Conservation (phyloP, 2,797 vertebrate species). For the Rousettus madagascariensis region DNA sequence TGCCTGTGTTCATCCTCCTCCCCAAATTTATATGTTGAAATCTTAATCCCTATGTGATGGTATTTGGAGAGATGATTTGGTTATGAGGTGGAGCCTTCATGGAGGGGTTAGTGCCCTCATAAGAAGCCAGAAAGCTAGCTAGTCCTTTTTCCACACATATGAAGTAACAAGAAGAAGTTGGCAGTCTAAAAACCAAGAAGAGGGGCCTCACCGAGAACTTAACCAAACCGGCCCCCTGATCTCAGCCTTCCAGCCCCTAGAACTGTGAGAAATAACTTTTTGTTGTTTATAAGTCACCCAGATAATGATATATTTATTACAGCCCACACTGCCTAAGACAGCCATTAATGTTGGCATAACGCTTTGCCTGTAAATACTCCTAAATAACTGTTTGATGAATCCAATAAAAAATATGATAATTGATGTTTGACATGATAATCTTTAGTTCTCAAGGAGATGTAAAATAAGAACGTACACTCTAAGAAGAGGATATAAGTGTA, state of each 20-base stretch:
- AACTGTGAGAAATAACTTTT: neutral
- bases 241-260: neutral
- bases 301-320: neutral
- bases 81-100: neutral
- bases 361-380: neutral
- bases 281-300: neutral
- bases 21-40: neutral
- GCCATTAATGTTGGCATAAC: neutral
- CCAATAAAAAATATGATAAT: neutral
- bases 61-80: neutral
- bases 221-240: neutral
- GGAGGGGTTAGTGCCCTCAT: neutral
- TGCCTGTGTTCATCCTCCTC: neutral
- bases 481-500: neutral
- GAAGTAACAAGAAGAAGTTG: neutral
- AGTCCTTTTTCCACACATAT: neutral
- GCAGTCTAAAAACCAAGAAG: neutral
- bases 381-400: neutral
- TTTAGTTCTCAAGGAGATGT: neutral
- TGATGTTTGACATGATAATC: neutral
- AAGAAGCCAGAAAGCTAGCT: neutral
- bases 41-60: neutral
- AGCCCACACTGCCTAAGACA: neutral
- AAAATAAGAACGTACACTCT: neutral
- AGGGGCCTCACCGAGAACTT: neutral